Evolutionary conservation across 2,888 invertebrate species (phyloP).

Genomic region (Lissocephala sabroskyi): DNA sequence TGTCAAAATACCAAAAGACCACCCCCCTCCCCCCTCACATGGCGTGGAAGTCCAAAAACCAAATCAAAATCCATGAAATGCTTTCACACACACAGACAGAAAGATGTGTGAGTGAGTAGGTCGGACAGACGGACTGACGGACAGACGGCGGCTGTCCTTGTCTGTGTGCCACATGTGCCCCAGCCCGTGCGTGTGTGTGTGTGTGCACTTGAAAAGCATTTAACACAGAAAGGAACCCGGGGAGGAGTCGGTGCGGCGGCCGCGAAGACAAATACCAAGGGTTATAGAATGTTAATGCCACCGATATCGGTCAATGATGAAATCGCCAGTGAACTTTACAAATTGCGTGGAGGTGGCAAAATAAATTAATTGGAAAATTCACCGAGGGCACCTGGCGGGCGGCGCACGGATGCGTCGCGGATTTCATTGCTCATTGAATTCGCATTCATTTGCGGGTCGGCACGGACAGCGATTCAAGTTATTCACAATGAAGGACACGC

Average conservation of each 20-base stretch:
- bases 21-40: no score
- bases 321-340: slow-evolving; percentile 16
- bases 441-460: slow-evolving; percentile 60
- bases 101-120: no score
- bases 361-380: slow-evolving; percentile 65
- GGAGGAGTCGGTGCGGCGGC: slow-evolving; percentile 11
- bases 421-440: slow-evolving; percentile 66
- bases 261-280: slow-evolving; percentile 56
- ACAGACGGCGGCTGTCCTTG: no score
- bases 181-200: slow-evolving; percentile 3
- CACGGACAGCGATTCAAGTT: background rate
- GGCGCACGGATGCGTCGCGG: slow-evolving; percentile 65
- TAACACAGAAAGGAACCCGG: slow-evolving; percentile 28
- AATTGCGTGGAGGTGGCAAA: slow-evolving; percentile 55
- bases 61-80: slow-evolving; percentile 43
- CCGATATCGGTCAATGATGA: slow-evolving; percentile 48
- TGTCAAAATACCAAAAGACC: slow-evolving; percentile 31
- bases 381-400: slow-evolving; percentile 19
- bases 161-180: slow-evolving; percentile 2
- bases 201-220: slow-evolving; percentile 57
- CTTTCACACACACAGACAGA: no score
- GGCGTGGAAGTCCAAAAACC: slow-evolving; percentile 32
- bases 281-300: slow-evolving; percentile 65
- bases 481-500: slow-evolving; percentile 57
- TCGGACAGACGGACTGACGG: no score